Conservation (phyloP, 2,113 vertebrate species). For the Sterna hirundo region DNA sequence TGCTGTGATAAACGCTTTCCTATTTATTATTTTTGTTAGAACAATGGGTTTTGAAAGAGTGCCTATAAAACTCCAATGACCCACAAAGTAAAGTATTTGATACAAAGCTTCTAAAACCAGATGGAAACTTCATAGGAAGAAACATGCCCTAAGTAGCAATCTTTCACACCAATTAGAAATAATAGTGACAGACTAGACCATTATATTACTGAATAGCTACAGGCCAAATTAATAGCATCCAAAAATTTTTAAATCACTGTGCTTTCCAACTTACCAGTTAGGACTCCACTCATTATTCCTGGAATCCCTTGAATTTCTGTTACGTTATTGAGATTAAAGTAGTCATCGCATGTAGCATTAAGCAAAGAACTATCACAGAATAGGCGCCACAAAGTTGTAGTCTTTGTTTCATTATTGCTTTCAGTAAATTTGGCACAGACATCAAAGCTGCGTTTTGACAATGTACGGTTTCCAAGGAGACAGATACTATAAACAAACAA, state of each 20-base stretch:
- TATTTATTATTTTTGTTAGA: neutral
- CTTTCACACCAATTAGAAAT: neutral
- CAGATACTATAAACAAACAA: constrained; percentile 79
- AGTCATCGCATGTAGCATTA: constrained; percentile 83
- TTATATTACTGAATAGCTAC: neutral
- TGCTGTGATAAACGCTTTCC: neutral
- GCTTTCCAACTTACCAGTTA: constrained; percentile 76
- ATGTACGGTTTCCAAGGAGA: constrained; percentile 91
- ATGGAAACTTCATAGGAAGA: neutral
- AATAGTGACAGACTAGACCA: neutral
- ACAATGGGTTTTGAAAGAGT: neutral
- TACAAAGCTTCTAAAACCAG: neutral
- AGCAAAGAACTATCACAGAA: constrained; percentile 81
- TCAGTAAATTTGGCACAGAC: constrained; percentile 81
- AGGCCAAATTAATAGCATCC: neutral
- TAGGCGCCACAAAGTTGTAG: constrained; percentile 82
- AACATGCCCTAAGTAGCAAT: neutral
- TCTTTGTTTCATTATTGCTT: constrained; percentile 72
- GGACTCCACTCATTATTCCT: constrained; percentile 84
- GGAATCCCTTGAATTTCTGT: constrained; percentile 90
- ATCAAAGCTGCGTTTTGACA: constrained; percentile 81
- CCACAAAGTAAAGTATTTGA: neutral
- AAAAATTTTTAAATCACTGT: neutral
- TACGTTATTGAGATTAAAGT: constrained; percentile 86
- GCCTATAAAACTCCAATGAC: neutral